phyloP scores from a whole-genome alignment of 2,888 invertebrate species.

The Diarsia rubi region DNA sequence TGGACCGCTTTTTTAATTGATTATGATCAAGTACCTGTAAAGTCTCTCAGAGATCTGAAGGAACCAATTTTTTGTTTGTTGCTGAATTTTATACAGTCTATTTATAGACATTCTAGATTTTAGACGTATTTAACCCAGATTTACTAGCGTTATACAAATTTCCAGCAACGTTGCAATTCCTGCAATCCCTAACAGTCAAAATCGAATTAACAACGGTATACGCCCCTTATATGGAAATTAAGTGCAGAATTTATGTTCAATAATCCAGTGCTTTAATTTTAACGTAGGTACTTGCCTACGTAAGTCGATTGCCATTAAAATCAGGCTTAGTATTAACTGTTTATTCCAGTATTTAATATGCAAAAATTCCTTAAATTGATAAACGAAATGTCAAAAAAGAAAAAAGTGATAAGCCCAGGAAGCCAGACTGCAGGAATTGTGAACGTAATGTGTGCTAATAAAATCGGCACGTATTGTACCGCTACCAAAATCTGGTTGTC shows the following conservation, averaged over 20 bases:
- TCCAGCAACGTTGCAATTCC: not conserved
- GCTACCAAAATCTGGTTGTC: constrained; percentile 68
- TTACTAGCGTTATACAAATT: not conserved
- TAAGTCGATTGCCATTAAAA: constrained; percentile 9
- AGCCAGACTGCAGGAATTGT: constrained; percentile 60
- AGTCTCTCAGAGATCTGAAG: not conserved
- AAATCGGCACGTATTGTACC: constrained; percentile 67
- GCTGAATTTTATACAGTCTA: too few species aligned
- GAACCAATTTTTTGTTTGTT: not conserved
- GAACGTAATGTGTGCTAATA: constrained; percentile 68
- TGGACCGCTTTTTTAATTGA: not conserved
- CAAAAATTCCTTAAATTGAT: constrained; percentile 13
- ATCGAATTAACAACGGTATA: constrained; percentile 6
- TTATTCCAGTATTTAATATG: constrained; percentile 12
- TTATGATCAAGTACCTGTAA: not conserved
- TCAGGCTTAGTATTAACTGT: constrained; percentile 32
- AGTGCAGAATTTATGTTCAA: constrained; percentile 17
- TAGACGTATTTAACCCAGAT: not conserved
- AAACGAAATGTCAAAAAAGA: constrained; percentile 32
- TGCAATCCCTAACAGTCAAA: constrained; percentile 19
- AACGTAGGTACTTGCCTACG: constrained; percentile 24
- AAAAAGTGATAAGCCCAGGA: constrained; percentile 64
- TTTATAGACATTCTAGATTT: not conserved
- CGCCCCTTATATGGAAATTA: constrained; percentile 13
- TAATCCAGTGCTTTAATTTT: constrained; percentile 26